Evolutionary conservation across 2,113 vertebrate species (phyloP), one percentile per base, ranked within the genome.

Genomic region (Hemichromis elongatus): DNA sequence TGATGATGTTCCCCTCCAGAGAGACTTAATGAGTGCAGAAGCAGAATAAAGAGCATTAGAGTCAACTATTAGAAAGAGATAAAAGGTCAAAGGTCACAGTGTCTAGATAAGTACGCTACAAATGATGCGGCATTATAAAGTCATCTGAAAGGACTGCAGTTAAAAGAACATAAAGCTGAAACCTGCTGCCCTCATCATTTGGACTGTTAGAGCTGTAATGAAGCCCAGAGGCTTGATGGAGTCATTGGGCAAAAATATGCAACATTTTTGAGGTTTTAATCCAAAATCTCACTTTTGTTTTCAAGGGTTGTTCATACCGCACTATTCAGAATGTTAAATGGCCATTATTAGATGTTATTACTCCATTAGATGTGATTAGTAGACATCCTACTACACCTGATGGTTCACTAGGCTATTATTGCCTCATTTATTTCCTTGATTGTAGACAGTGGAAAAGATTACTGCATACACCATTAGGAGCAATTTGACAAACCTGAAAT

Each of bases 1-100:
- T 87, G 82, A 68, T 50, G 35, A 66, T 50, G 77, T 82, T 85
- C 52, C 19, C 66, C 85, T 77, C 84, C 54, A n/a, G 35, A 55
- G 73, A 89, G 53, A 21, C 84, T 63, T 79, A 84, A 91, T 53
- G 86, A 80, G 73, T 11, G 55, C 75, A 40, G 45, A 77, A 12
- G 77, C 50, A 55, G 28, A 79, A 81, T 9, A 11, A 61, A 57
- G 52, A 59, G 28, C 66, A 45, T 40, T 77, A 81, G 16, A 55
- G 26, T 10, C n/a, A 2, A 56, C 35, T 33, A 45, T 87, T 40
- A 75, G 53, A 18, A 75, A 42, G 33, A 83, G 45, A 83, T 84
- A 28, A 77, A 57, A 78, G 59, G 55, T 52, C 75, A 81, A 53
- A 90, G 68, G 59, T 73, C 75, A 55, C 80, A 13, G 47, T 6